A percentile compares a stretch with the other conserved stretches of the same genome.
These are phyloP conservation scores for Malacoraja senta DNA, from an alignment of 2,797 vertebrate species.

Conservation along the genomic window DNA sequence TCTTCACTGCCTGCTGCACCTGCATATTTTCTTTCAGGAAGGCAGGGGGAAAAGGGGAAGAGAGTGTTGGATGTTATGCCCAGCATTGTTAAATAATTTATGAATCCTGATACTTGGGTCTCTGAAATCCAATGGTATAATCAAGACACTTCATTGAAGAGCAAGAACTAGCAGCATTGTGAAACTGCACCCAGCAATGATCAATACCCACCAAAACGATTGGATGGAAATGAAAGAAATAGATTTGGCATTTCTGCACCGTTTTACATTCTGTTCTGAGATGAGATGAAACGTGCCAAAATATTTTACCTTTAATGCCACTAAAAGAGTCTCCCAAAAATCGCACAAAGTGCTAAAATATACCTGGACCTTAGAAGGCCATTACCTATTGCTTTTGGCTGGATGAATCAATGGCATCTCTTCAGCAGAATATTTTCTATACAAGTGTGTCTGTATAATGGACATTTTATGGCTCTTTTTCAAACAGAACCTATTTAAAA, in stretches of 20 bases:
- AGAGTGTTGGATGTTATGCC: not conserved
- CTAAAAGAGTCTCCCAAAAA: not conserved
- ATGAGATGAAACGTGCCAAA: not conserved
- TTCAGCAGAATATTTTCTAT: not conserved
- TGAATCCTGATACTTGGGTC: not conserved
- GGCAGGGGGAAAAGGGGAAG: no score
- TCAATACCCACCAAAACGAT: no score
- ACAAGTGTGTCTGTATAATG: not conserved
- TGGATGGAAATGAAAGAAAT: not conserved
- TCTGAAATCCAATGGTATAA: not conserved
- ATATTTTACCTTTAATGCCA: not conserved
- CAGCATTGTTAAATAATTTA: not conserved
- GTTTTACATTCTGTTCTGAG: not conserved
- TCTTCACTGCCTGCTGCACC: no score
- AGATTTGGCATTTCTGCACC: not conserved
- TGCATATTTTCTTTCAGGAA: no score
- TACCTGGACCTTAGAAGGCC: no score
- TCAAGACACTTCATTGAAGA: not conserved
- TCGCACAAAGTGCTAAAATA: not conserved
- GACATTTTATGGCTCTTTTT: conserved; percentile 15
- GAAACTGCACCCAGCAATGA: not conserved
- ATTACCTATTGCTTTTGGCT: not conserved
- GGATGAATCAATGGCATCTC: not conserved
- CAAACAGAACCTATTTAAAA: conserved; percentile 9
- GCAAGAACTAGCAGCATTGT: no score